Evolutionary conservation across 2,113 vertebrate species (phyloP).

Genomic region (Coreoperca whiteheadi): DNA sequence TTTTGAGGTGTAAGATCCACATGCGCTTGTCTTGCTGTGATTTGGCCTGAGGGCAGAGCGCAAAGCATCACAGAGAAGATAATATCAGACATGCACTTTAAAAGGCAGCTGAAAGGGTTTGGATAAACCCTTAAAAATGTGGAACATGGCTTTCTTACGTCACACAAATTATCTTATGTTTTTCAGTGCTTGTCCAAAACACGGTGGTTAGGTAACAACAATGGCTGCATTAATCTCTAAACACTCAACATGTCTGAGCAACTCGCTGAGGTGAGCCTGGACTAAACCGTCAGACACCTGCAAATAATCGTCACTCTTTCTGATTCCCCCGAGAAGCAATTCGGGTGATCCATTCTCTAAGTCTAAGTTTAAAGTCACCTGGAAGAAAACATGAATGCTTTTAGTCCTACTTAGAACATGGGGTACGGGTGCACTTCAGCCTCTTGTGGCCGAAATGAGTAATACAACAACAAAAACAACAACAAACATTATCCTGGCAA

Average conservation of each 20-base stretch:
- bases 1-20: slow-evolving; percentile 97
- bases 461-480: too few relatives aligned
- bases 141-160: slow-evolving; percentile 30
- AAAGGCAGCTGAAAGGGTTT: slow-evolving; percentile 33
- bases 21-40: slow-evolving; percentile 97
- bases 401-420: too few relatives aligned
- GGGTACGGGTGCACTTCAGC: too few relatives aligned
- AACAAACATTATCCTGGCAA: too few relatives aligned
- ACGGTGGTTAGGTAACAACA: slow-evolving; percentile 56
- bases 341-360: too few relatives aligned
- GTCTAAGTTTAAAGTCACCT: too few relatives aligned
- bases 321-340: background rate
- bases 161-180: slow-evolving; percentile 51
- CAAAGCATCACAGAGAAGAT: slow-evolving; percentile 56
- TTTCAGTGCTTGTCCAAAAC: slow-evolving; percentile 40
- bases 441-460: too few relatives aligned
- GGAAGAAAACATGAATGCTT: too few relatives aligned
- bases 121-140: slow-evolving; percentile 35
- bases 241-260: slow-evolving; percentile 69
- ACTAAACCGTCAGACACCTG: slow-evolving; percentile 61
- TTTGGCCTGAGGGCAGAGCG: slow-evolving; percentile 87
- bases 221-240: slow-evolving; percentile 44
- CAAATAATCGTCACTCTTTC: slow-evolving; percentile 43
- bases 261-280: slow-evolving; percentile 15
- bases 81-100: slow-evolving; percentile 43